phyloP scores from a whole-genome alignment of 1,140 invertebrate genomes.

The Homalodisca vitripennis region DNA sequence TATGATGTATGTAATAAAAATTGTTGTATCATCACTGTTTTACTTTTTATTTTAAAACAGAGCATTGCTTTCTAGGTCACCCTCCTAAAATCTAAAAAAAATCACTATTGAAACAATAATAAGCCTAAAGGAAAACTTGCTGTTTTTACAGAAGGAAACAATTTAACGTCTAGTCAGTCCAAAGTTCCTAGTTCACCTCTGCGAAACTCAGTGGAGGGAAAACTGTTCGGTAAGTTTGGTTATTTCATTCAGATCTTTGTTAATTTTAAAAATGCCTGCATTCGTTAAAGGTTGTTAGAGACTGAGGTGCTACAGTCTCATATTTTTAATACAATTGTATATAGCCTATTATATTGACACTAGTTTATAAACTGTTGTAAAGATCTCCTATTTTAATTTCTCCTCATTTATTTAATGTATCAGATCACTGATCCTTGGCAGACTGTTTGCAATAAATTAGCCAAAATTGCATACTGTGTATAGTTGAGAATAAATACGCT shows the following conservation, averaged over 20 bases:
- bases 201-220: neutral
- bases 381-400: too few species aligned
- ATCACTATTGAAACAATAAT: neutral
- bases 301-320: neutral
- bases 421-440: too few species aligned
- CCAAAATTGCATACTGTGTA: too few species aligned
- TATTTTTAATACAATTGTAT: neutral
- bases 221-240: constrained; percentile 14
- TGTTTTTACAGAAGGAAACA: constrained; percentile 17
- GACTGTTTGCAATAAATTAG: too few species aligned
- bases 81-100: neutral
- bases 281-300: neutral
- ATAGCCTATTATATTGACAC: neutral
- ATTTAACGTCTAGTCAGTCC: constrained; percentile 17
- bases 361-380: neutral
- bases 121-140: neutral
- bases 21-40: neutral
- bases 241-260: neutral
- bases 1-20: neutral
- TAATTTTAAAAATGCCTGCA: neutral
- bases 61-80: neutral
- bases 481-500: too few species aligned
- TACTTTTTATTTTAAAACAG: neutral
- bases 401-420: too few species aligned
- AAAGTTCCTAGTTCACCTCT: constrained; percentile 21